Base-by-base conservation (phyloP, 2,888 invertebrate species). In the Drosophila pegasa region DNA sequence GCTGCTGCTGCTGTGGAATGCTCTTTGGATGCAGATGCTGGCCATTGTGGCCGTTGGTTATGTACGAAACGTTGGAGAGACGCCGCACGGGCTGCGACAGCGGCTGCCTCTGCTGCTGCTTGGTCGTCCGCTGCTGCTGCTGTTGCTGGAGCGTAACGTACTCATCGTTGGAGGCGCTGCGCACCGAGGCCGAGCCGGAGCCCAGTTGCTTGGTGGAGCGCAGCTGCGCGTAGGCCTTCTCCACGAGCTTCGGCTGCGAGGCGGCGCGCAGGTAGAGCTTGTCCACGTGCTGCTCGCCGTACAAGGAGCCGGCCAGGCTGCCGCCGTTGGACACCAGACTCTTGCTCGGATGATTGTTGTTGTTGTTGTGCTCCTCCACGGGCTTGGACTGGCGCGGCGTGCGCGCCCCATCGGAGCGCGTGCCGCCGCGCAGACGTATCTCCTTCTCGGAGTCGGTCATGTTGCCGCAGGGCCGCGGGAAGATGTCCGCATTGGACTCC, bases 401-500 rank as follows among this genome's bases (percentile, higher is more conserved):
- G 63, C 94, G 93, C 18, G 95, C 94, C 63, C 94, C 95, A 87
- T 96, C 96, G 0, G 96, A 96, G 43, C 94, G 94, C 0, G 95
- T 94, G 62, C 95, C 93, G 0, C 93, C 94, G 2, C 94, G 93
- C 10, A 94, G 86, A 8, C 94, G 93, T 33, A 92, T 90, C 75
- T 94, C 95, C 86, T 96, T 96, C 88, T 96, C 96, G 9, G 94
- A 95, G 91, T 97, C 96, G 0, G 96, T 96, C 92, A 96, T 94
- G 90, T 96, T 97, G 16, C 96, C 96, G 71, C 96, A 95, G 0
- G 96, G 96, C 54, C 95, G 95, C 2, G 96, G 96, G 90, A 96
- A 96, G 61, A 96, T 94, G 90, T 96, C 96, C 0, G 95, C 95
- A 79, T 95, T 95, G 80, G 95, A 95, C 87, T 96, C 96, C 96